Conservation (phyloP, 2,888 invertebrate species). For the Augiades crinisus region DNA sequence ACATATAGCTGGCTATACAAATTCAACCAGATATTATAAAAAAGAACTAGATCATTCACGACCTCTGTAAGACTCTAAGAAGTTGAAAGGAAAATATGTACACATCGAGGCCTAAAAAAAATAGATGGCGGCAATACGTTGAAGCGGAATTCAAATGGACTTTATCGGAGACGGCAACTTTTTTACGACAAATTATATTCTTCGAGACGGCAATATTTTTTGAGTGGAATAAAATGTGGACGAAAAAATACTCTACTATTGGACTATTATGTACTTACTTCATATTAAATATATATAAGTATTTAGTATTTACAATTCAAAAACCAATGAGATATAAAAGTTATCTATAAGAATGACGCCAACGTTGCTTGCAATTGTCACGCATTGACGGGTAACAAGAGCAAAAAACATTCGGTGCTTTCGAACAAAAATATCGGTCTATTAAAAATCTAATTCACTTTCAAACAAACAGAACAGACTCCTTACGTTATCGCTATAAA, state of each 20-base stretch:
- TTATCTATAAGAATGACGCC: slow-evolving; percentile 34
- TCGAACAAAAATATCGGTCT: slow-evolving; percentile 26
- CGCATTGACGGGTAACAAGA: slow-evolving; percentile 34
- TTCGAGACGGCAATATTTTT: slow-evolving; percentile 69
- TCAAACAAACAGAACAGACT: slow-evolving; percentile 22
- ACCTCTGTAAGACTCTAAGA: too few relatives aligned
- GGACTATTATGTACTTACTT: slow-evolving; percentile 70
- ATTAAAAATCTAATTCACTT: slow-evolving; percentile 19
- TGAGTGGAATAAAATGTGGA: slow-evolving; percentile 74
- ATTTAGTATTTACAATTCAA: slow-evolving; percentile 64
- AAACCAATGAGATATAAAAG: slow-evolving; percentile 47
- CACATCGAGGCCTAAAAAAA: slow-evolving; percentile 18
- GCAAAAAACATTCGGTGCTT: slow-evolving; percentile 36
- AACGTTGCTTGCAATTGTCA: slow-evolving; percentile 33
- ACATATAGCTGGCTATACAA: too few relatives aligned
- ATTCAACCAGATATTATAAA: too few relatives aligned
- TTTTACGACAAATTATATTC: slow-evolving; percentile 65
- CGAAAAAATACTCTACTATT: slow-evolving; percentile 72
- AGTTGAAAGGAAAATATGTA: too few relatives aligned
- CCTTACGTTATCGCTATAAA: slow-evolving; percentile 16
- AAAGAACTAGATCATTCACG: too few relatives aligned
- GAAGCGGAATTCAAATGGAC: slow-evolving; percentile 65
- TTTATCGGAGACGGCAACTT: slow-evolving; percentile 66
- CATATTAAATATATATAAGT: slow-evolving; percentile 52
- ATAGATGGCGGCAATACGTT: slow-evolving; percentile 49